phyloP scores from a whole-genome alignment of 2,888 invertebrate species.

The Ectemnius continuus region DNA sequence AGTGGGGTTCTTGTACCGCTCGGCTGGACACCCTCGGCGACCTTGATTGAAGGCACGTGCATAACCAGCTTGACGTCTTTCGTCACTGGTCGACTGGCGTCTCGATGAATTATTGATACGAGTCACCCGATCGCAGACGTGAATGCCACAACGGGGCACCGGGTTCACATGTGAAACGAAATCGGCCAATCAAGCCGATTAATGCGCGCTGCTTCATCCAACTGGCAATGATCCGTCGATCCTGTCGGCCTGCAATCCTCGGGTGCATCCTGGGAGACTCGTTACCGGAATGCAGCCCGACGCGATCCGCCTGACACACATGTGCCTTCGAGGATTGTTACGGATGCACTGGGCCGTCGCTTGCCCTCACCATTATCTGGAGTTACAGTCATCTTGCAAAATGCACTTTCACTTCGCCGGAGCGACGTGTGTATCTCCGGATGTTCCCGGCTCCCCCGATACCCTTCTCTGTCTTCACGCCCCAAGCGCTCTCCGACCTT shows the following conservation, averaged over 20 bases:
- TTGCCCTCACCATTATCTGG: constrained; percentile 50
- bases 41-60: constrained; percentile 42
- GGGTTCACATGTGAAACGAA: constrained; percentile 26
- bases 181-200: constrained; percentile 30
- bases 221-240: background rate
- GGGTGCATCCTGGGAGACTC: constrained; percentile 13
- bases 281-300: constrained; percentile 11
- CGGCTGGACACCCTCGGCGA: constrained; percentile 22
- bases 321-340: constrained; percentile 40
- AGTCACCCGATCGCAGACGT: constrained; percentile 29
- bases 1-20: constrained; percentile 33
- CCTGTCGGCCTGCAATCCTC: background rate
- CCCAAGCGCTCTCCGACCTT: constrained; percentile 28
- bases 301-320: background rate
- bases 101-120: constrained; percentile 48
- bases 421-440: constrained; percentile 56
- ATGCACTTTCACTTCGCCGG: constrained; percentile 60
- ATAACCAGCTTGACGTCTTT: constrained; percentile 38
- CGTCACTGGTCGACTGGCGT: constrained; percentile 26
- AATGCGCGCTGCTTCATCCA: constrained; percentile 21
- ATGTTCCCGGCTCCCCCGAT: constrained; percentile 50
- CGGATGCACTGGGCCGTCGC: constrained; percentile 45
- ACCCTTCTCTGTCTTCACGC: constrained; percentile 37
- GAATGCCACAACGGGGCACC: constrained; percentile 20
- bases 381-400: constrained; percentile 61